Percentiles rank a stretch among this genome's conserved stretches.
Evolutionary conservation across 2,113 vertebrate genomes (phyloP).

Genomic region (Elgaria multicarinata): DNA sequence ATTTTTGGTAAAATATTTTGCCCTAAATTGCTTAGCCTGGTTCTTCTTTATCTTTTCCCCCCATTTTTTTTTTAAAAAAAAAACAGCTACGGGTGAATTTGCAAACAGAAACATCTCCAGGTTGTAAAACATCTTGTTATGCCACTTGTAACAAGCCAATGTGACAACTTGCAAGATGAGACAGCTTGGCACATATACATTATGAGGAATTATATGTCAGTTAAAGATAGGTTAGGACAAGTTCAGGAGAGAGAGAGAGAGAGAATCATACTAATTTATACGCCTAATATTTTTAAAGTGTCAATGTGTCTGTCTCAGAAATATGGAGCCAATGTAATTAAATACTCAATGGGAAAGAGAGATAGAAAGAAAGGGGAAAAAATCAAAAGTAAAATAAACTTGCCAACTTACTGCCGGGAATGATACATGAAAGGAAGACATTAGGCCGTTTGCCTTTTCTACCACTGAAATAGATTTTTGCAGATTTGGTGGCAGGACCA

Average conservation of each 20-base stretch:
- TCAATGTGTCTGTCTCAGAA: slow-evolving; percentile 30
- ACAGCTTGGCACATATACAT: slow-evolving; percentile 56
- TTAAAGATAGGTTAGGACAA: slow-evolving; percentile 43
- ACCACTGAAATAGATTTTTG: not conserved
- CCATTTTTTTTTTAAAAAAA: slow-evolving; percentile 14
- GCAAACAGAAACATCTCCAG: slow-evolving; percentile 57
- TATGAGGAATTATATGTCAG: slow-evolving; percentile 39
- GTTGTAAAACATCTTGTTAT: slow-evolving; percentile 62
- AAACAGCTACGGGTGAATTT: slow-evolving; percentile 53
- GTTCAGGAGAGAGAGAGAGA: slow-evolving; percentile 4
- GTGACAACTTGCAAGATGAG: slow-evolving; percentile 55
- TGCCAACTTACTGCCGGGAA: not conserved
- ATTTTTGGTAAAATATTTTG: not conserved
- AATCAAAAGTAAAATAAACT: slow-evolving; percentile 11
- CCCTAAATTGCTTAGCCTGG: not conserved
- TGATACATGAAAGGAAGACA: not conserved
- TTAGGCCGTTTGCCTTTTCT: not conserved
- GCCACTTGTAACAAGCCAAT: slow-evolving; percentile 52
- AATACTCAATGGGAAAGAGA: not conserved
- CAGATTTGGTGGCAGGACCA: not conserved
- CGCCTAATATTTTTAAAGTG: slow-evolving; percentile 31
- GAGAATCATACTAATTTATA: slow-evolving; percentile 31
- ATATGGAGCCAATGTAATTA: slow-evolving; percentile 37
- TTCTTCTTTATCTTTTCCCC: too few species aligned
- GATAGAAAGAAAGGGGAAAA: not conserved